These are phyloP conservation scores for Lordiphosa stackelbergi DNA, from an alignment of 1,140 invertebrate genomes.

Conservation along the genomic window DNA sequence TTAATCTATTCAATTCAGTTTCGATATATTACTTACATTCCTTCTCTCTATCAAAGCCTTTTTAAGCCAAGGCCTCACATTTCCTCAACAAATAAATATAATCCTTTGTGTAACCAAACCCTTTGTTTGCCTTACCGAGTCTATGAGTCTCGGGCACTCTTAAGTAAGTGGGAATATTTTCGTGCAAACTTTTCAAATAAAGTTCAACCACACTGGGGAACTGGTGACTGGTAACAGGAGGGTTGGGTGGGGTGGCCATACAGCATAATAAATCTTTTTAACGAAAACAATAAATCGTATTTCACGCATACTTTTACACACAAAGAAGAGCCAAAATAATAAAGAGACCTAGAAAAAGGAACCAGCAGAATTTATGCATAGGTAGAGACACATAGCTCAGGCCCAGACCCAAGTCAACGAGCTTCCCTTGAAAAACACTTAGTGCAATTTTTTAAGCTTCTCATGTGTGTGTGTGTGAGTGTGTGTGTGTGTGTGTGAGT, in stretches of 20 bases:
- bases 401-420: slow-evolving; percentile 40
- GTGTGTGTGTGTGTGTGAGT: slow-evolving; percentile 29
- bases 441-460: slow-evolving; percentile 55
- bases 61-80: neutral
- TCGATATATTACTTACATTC: no score
- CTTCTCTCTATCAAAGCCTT: no score
- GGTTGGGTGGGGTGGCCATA: slow-evolving; percentile 18
- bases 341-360: slow-evolving; percentile 32
- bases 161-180: slow-evolving; percentile 32
- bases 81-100: neutral
- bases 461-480: slow-evolving; percentile 28
- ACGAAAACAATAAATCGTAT: slow-evolving; percentile 74
- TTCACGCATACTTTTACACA: slow-evolving; percentile 65
- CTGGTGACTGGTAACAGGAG: slow-evolving; percentile 3
- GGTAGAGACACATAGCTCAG: slow-evolving; percentile 21
- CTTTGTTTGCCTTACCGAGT: no score
- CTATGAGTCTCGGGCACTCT: no score
- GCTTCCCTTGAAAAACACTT: slow-evolving; percentile 60
- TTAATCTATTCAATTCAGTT: no score
- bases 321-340: slow-evolving; percentile 30
- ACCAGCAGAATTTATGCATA: slow-evolving; percentile 47
- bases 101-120: neutral
- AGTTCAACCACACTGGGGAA: slow-evolving; percentile 38
- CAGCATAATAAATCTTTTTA: slow-evolving; percentile 70
- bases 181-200: slow-evolving; percentile 65